These are phyloP conservation scores for Monopterus albus DNA, from an alignment of 2,113 vertebrate genomes.

Conservation along the genomic window DNA sequence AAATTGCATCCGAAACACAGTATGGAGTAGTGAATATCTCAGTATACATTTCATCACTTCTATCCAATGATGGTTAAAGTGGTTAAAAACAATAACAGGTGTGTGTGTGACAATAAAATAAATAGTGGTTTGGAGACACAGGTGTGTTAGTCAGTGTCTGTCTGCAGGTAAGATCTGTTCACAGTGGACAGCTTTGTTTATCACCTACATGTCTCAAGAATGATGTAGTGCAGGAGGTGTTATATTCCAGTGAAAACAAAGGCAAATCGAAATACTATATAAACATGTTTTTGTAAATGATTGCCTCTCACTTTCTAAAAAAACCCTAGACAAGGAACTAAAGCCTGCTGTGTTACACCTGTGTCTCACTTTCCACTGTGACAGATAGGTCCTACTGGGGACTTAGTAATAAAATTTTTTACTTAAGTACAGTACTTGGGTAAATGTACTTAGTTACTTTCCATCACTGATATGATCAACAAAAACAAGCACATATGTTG, in stretches of 20 bases:
- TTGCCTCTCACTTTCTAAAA: not conserved
- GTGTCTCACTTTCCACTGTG: too few relatives aligned
- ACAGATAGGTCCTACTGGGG: too few relatives aligned
- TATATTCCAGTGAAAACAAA: slow-evolving; percentile 20
- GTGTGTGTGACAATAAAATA: slow-evolving; percentile 39
- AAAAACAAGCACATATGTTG: too few relatives aligned
- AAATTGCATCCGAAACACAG: slow-evolving; percentile 11
- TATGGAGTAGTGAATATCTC: not conserved
- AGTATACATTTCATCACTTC: slow-evolving; percentile 1
- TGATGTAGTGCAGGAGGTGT: slow-evolving; percentile 21
- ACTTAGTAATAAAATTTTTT: too few relatives aligned
- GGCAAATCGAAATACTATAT: not conserved
- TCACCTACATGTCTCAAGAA: slow-evolving; percentile 39
- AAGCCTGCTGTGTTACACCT: too few relatives aligned
- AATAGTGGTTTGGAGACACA: slow-evolving; percentile 46
- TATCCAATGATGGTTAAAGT: slow-evolving; percentile 19
- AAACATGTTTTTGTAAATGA: not conserved
- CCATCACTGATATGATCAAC: too few relatives aligned
- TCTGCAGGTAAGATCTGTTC: slow-evolving; percentile 61
- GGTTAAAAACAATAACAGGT: slow-evolving; percentile 18
- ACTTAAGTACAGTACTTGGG: too few relatives aligned
- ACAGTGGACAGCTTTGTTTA: slow-evolving; percentile 56
- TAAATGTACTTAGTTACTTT: too few relatives aligned
- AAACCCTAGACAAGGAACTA: too few relatives aligned
- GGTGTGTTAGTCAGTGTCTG: slow-evolving; percentile 52